A percentile compares a stretch with the other conserved stretches of the same genome.
Evolutionary conservation across 2,888 invertebrate species (phyloP).

Genomic region (Apodemia zela): DNA sequence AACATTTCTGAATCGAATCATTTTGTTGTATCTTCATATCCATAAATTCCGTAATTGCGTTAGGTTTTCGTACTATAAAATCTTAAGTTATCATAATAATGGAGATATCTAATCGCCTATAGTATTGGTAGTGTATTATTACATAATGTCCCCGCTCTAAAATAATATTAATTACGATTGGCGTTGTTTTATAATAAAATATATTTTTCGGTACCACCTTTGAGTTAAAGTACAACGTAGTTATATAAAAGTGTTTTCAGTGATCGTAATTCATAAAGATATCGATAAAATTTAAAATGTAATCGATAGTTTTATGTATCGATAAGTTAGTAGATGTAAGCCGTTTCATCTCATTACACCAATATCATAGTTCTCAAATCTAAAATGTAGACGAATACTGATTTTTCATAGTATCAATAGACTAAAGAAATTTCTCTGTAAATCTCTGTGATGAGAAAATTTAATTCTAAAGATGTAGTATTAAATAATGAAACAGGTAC

Average conservation of each 20-base stretch:
- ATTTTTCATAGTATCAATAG: conserved; percentile 75
- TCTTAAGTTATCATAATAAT: conserved; percentile 68
- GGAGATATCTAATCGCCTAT: conserved; percentile 50
- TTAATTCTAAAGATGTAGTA: conserved; percentile 76
- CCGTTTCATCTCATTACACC: conserved; percentile 73
- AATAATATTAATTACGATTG: conserved; percentile 56
- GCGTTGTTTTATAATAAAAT: conserved; percentile 63
- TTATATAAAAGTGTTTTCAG: conserved; percentile 68
- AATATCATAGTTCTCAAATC: conserved; percentile 54
- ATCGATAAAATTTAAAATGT: conserved; percentile 55
- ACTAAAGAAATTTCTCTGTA: conserved; percentile 68
- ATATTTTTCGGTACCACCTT: conserved; percentile 78
- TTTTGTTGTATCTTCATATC: conserved; percentile 70
- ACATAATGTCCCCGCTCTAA: conserved; percentile 58
- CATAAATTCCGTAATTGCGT: conserved; percentile 62
- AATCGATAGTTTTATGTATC: conserved; percentile 59
- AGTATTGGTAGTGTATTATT: conserved; percentile 52
- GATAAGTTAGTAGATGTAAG: conserved; percentile 49
- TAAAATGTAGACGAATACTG: conserved; percentile 65
- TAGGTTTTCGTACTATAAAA: conserved; percentile 48
- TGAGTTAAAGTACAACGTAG: conserved; percentile 79
- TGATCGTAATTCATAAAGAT: conserved; percentile 65
- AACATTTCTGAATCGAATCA: conserved; percentile 75
- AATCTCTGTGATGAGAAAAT: conserved; percentile 77
- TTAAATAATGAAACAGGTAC: conserved; percentile 63